Conservation (phyloP, 2,888 invertebrate genomes). For the Hydriomena furcata region DNA sequence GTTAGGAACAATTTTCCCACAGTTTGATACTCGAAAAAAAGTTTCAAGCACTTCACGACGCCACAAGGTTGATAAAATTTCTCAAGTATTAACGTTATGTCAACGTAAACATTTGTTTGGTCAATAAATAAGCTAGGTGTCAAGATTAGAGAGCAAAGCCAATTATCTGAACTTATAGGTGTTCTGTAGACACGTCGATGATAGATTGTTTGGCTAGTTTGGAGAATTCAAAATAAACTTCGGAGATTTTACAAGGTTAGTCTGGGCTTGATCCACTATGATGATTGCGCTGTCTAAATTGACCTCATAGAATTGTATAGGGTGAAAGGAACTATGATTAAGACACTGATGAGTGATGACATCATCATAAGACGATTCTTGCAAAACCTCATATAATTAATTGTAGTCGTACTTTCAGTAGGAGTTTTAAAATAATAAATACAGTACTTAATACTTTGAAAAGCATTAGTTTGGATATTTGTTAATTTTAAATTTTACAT, state of each 20-base stretch:
- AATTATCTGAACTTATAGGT: conserved; percentile 53
- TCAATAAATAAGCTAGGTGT: conserved; percentile 28
- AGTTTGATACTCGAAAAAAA: conserved; percentile 36
- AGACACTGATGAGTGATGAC: conserved; percentile 3
- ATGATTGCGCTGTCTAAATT: conserved; percentile 4
- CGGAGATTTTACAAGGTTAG: conserved; percentile 4
- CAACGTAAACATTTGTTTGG: conserved; percentile 24
- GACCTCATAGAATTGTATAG: conserved; percentile 7
- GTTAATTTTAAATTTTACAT: no score
- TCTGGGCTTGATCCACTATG: neutral
- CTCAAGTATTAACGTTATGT: conserved; percentile 21
- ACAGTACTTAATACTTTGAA: no score
- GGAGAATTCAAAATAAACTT: conserved; percentile 26
- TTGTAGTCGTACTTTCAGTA: no score
- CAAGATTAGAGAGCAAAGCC: conserved; percentile 43
- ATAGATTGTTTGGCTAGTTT: conserved; percentile 31
- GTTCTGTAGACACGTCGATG: conserved; percentile 33
- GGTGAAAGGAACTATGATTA: conserved; percentile 7
- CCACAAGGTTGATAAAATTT: conserved; percentile 32
- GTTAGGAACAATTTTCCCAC: conserved; percentile 37
- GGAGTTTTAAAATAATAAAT: no score
- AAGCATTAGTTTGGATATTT: no score
- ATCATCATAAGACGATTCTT: no score
- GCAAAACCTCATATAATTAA: no score
- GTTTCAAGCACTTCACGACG: conserved; percentile 31